Evolutionary conservation across 2,888 invertebrate species (phyloP), one percentile per base, ranked within the genome.

Genomic region (Cistogaster globosa): DNA sequence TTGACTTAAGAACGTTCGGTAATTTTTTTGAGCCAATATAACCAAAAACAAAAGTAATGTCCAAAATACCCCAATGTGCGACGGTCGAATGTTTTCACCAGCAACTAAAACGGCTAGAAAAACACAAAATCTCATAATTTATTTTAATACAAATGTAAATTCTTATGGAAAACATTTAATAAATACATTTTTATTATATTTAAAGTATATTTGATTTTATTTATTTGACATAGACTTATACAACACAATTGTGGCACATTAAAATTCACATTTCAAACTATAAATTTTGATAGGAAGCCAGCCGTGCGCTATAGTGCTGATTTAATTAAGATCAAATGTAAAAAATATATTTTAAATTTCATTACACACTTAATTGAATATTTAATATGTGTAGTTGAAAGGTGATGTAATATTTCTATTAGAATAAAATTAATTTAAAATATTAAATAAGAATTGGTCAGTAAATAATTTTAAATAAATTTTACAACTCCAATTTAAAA

Each of bases 181-280:
- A 60, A 60, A 74, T 55, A 67, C 22, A 67, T 53, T 6, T 71
- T 62, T 45, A 57, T 79, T 75, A 36, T 67, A 80, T 74, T 72
- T 68, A 75, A 76, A 69, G 55, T 63, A 60, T 16, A 42, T 75
- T 79, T 68, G 51, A 69, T 38, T 80, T 58, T 42, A 80, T 77
- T 80, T 72, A 63, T 60, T 57, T 53, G 38, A 67, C 12, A 63
- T 14, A 36, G 20, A 53, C 7, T 20, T 67, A 4, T n/a, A 51
- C 42, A 84, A 76, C 51, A 58, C 77, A 75, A 81, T 78, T 82
- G 69, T 58, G 68, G 55, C 65, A 62, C 57, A 85, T 82, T 85
- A 82, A 82, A 82, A 85, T 82, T 85, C 85, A 79, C 76, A 85
- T 79, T 62, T 75, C 71, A 79, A 65, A 55, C 55, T 69, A 82